phyloP scores from a whole-genome alignment of 2,113 vertebrate species.

The Corvus hawaiiensis region DNA sequence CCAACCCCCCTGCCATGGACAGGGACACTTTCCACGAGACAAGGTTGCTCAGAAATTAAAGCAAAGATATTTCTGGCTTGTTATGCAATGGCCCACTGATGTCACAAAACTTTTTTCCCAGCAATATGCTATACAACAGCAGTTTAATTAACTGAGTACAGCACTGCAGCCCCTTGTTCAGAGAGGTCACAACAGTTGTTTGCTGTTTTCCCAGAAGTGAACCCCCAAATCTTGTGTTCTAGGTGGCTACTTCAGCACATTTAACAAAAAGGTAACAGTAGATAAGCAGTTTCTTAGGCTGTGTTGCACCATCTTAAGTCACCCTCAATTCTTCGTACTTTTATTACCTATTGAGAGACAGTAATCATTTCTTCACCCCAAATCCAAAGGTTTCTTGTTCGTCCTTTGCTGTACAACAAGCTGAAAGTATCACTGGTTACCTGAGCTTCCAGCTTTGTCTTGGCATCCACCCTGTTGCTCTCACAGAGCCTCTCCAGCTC shows the following conservation, averaged over 20 bases:
- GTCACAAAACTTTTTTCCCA: not conserved
- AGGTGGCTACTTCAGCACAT: not conserved
- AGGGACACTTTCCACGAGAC: not conserved
- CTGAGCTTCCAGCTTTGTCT: constrained; percentile 98
- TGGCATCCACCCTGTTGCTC: constrained; percentile 89
- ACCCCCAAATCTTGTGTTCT: not conserved
- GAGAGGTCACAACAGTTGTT: not conserved
- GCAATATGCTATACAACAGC: not conserved
- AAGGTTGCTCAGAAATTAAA: not conserved
- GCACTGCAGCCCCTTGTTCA: not conserved
- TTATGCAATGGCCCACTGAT: not conserved
- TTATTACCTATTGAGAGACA: not conserved
- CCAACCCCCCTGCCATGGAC: not conserved
- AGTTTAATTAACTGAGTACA: not conserved
- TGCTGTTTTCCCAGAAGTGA: not conserved
- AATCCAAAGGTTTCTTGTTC: not conserved
- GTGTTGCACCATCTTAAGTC: not conserved
- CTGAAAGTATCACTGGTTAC: constrained; percentile 40
- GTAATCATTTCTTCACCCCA: not conserved
- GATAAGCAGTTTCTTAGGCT: not conserved
- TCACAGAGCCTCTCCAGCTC: constrained; percentile 93
- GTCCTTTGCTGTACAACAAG: not conserved
- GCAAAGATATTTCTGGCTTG: not conserved
- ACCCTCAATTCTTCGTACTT: not conserved
- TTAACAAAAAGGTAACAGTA: not conserved